Percentiles rank a stretch among this genome's conserved stretches.
Evolutionary conservation across 2,113 vertebrate species (phyloP).

Genomic region (Taurulus bubalis): DNA sequence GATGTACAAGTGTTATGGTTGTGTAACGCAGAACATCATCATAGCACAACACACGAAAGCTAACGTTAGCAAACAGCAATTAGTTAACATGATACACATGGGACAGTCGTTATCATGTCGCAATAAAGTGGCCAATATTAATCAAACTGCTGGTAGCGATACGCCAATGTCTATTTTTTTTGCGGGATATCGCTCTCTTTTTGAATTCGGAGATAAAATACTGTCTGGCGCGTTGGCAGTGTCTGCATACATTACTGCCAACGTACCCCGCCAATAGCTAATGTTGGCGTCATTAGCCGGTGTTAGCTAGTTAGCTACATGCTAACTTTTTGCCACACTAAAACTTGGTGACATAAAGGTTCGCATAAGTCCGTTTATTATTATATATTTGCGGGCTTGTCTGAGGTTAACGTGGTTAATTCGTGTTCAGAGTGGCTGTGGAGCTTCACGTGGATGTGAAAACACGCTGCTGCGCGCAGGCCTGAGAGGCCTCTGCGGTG

Average conservation of each 20-base stretch:
- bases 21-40: background rate
- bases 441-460: slow-evolving; percentile 58
- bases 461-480: slow-evolving; percentile 65
- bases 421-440: background rate
- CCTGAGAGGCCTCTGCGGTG: slow-evolving; percentile 76
- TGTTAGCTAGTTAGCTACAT: slow-evolving; percentile 54
- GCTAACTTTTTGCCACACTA: slow-evolving; percentile 40
- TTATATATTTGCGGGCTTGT: accelerated
- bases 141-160: background rate
- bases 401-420: background rate
- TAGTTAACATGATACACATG: background rate
- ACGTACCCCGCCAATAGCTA: slow-evolving; percentile 62
- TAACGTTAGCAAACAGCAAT: slow-evolving; percentile 19
- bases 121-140: background rate
- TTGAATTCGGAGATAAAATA: background rate
- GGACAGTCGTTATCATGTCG: background rate
- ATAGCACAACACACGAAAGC: slow-evolving; percentile 34
- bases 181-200: background rate
- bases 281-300: slow-evolving; percentile 46
- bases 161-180: background rate
- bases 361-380: background rate
- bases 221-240: background rate
- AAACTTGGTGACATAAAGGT: background rate
- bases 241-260: slow-evolving; percentile 32
- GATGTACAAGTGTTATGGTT: background rate